Evolutionary conservation across 1,140 invertebrate genomes (phyloP).

Genomic region (Sminthurides bifidus): DNA sequence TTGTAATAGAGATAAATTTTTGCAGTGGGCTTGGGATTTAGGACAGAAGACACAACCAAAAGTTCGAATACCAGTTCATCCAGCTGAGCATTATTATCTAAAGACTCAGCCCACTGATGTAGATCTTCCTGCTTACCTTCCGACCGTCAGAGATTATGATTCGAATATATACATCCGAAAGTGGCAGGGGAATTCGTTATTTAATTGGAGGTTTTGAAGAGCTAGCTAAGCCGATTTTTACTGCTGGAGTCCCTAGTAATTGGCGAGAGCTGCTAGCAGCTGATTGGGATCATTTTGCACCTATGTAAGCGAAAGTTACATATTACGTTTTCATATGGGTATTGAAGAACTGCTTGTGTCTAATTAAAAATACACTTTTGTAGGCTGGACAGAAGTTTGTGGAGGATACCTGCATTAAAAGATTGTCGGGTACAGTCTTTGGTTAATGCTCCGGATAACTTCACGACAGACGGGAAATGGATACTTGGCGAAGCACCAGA

Average conservation of each 20-base stretch:
- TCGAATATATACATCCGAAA: slow-evolving; percentile 73
- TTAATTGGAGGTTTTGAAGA: slow-evolving; percentile 74
- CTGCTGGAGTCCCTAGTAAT: slow-evolving; percentile 55
- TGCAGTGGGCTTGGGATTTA: slow-evolving; percentile 55
- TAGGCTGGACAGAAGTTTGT: slow-evolving; percentile 29
- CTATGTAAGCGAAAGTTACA: slow-evolving; percentile 12
- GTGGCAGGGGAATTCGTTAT: slow-evolving; percentile 59
- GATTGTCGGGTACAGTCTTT: slow-evolving; percentile 13
- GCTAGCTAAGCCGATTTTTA: slow-evolving; percentile 75
- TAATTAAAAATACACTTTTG: slow-evolving; percentile 7
- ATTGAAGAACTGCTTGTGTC: neutral
- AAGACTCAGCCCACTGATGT: slow-evolving; percentile 65
- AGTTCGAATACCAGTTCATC: slow-evolving; percentile 82
- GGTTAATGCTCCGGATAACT: slow-evolving; percentile 30
- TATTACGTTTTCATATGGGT: neutral
- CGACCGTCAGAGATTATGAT: slow-evolving; percentile 79
- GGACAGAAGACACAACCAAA: slow-evolving; percentile 69
- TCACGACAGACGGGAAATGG: slow-evolving; percentile 65
- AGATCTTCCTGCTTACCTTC: slow-evolving; percentile 53
- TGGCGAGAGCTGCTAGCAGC: slow-evolving; percentile 37
- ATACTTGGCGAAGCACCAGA: slow-evolving; percentile 86
- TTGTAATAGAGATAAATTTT: neutral
- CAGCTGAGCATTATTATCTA: slow-evolving; percentile 85
- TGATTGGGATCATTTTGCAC: slow-evolving; percentile 31
- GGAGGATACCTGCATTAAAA: slow-evolving; percentile 19